Evolutionary conservation across 2,888 invertebrate genomes (phyloP).

Genomic region (Agrochola macilenta): DNA sequence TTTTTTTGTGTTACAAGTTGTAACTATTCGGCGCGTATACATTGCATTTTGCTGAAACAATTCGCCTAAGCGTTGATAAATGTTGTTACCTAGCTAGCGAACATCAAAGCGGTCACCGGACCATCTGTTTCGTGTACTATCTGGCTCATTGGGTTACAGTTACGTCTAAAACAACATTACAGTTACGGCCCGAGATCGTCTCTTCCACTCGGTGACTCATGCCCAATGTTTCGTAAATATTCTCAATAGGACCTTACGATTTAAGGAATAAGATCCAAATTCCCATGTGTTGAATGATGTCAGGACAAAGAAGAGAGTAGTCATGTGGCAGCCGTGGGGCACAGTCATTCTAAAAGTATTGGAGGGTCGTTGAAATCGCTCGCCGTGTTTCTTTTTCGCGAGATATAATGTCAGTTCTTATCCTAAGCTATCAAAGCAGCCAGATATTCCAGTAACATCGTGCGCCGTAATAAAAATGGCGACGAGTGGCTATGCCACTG

Average conservation of each 20-base stretch:
- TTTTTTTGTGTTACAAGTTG: background rate
- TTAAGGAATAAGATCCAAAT: conserved; percentile 42
- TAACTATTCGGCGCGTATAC: background rate
- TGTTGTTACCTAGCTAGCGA: conserved; percentile 24
- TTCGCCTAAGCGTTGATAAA: conserved; percentile 9
- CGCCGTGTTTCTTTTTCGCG: conserved; percentile 24
- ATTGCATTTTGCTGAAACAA: background rate
- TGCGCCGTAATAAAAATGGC: background rate
- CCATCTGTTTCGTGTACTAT: conserved; percentile 66
- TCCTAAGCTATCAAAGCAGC: background rate
- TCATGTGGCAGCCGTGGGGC: conserved; percentile 54
- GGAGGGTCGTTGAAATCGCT: conserved; percentile 68
- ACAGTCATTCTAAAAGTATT: conserved; percentile 72
- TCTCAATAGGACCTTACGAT: conserved; percentile 26
- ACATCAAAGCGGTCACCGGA: conserved; percentile 59
- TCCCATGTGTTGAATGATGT: conserved; percentile 17
- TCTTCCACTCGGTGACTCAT: conserved; percentile 46
- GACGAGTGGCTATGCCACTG: background rate
- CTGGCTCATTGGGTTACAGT: conserved; percentile 76
- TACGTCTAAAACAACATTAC: conserved; percentile 63
- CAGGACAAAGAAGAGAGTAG: conserved; percentile 65
- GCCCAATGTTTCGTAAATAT: conserved; percentile 5
- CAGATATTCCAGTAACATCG: background rate
- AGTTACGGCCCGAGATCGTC: conserved; percentile 64
- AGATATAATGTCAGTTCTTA: conserved; percentile 6